These are phyloP conservation scores for Mactra quadrangularis DNA, from an alignment of 1,140 invertebrate genomes.

Conservation along the genomic window DNA sequence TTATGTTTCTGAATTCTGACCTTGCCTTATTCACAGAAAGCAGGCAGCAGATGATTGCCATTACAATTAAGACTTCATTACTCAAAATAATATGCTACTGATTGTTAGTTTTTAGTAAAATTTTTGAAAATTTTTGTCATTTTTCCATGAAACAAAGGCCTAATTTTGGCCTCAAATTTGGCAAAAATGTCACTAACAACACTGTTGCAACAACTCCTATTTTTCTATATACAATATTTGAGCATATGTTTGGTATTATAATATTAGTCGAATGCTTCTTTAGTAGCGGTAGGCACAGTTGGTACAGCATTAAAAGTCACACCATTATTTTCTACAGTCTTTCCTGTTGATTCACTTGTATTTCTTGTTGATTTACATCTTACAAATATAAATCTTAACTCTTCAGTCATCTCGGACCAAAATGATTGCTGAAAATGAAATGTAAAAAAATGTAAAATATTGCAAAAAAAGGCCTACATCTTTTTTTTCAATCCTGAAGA, in stretches of 20 bases:
- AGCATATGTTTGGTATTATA: neutral
- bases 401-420: constrained; percentile 47
- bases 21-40: too few relatives aligned
- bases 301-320: constrained; percentile 3
- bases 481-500: neutral
- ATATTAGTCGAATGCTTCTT: constrained; percentile 8
- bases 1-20: too few relatives aligned
- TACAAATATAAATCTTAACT: constrained; percentile 39
- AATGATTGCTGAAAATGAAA: constrained; percentile 48
- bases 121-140: too few relatives aligned
- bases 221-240: too few relatives aligned
- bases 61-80: too few relatives aligned
- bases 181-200: too few relatives aligned
- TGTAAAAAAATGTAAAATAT: neutral
- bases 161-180: too few relatives aligned
- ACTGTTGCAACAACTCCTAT: too few relatives aligned
- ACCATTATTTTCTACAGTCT: constrained; percentile 1
- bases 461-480: neutral
- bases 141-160: too few relatives aligned
- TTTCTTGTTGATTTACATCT: constrained; percentile 38
- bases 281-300: constrained; percentile 12
- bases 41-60: too few relatives aligned
- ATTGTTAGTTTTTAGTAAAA: too few relatives aligned
- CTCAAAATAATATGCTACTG: too few relatives aligned
- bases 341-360: neutral